Base-by-base conservation (phyloP, 2,113 vertebrate genomes). In the Chlamydotis undulata region DNA sequence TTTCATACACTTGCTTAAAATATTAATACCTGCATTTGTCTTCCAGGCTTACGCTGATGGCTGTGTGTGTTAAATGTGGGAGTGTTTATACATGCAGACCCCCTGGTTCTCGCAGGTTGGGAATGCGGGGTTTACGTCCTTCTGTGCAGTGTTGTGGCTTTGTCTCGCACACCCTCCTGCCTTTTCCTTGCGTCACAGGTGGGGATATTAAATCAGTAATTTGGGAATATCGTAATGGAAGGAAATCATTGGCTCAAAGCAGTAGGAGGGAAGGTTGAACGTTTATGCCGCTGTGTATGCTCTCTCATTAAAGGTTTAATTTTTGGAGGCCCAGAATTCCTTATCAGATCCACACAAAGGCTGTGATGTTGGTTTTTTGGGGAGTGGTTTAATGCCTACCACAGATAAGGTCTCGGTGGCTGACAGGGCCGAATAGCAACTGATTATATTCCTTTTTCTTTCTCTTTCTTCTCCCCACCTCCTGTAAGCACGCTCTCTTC, bases 341-440 rank as follows among this genome's bases (percentile, higher is more conserved):
- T 82, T 96, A 75, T 93, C 95, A 79, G 93, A 87, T 93, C 75
- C 47, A 1, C 79, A 31, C 84, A 88, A 95, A 96, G 70, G 65
- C 84, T 77, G 61, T 76, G 84, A 86, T 94, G 88, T 94, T 97
- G n/a, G 73, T 89, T 50, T 82, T 82, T 3, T 87, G 76, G 79
- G 94, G 93, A 82, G 95, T 92, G 93, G 92, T 88, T 89, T 92
- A 57, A 10, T 78, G 73, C 79, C 47, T 90, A 29, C 75, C 17
- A 2, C 68, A 86, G 94, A 85, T 93, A 94, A 90, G 19, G 83
- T 50, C 71, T 87, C 18, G 0, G 69, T 43, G 63, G 63, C 63
- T 96, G 91, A 67, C 53, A 60, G 80, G 69, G 21, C 23, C 35
- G 35, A 79, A 22, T 6, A 78, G 19, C 79, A 74, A 71, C 31